These are phyloP conservation scores for Synergus laeviventris DNA, from an alignment of 2,888 invertebrate species.

Conservation along the genomic window DNA sequence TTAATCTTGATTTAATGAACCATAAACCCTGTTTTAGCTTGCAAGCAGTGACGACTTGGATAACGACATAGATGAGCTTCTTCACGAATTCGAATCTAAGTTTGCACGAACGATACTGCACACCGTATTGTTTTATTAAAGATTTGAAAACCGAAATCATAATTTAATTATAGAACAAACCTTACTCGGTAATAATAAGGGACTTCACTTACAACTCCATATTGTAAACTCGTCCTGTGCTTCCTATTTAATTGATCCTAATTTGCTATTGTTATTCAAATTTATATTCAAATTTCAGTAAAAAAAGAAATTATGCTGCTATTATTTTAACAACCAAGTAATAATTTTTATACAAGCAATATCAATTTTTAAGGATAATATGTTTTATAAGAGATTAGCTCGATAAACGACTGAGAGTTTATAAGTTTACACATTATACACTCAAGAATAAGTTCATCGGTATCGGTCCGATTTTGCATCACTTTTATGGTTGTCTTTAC, in stretches of 20 bases:
- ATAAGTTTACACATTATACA: constrained; percentile 4
- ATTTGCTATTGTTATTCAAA: constrained; percentile 41
- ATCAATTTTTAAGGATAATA: constrained; percentile 36
- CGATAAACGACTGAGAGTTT: constrained; percentile 16
- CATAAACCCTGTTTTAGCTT: constrained; percentile 79
- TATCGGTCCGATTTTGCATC: neutral
- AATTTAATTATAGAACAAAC: constrained; percentile 11
- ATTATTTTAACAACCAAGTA: neutral
- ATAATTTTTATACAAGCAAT: constrained; percentile 32
- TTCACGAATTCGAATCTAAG: constrained; percentile 95
- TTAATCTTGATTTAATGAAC: neutral
- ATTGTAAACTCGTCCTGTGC: constrained; percentile 47
- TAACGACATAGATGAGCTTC: constrained; percentile 97
- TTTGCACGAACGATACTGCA: constrained; percentile 92
- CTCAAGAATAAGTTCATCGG: constrained; percentile 4
- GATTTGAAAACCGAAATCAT: neutral
- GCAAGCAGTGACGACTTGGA: constrained; percentile 94
- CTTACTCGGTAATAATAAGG: neutral
- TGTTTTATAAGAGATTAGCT: constrained; percentile 18
- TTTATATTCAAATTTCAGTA: neutral
- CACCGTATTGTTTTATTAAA: constrained; percentile 95
- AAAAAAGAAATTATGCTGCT: neutral
- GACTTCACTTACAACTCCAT: neutral
- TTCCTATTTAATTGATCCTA: constrained; percentile 56
- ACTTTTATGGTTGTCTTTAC: neutral